Conservation (phyloP, 2,113 vertebrate species). For the Chiloscyllium plagiosum region DNA sequence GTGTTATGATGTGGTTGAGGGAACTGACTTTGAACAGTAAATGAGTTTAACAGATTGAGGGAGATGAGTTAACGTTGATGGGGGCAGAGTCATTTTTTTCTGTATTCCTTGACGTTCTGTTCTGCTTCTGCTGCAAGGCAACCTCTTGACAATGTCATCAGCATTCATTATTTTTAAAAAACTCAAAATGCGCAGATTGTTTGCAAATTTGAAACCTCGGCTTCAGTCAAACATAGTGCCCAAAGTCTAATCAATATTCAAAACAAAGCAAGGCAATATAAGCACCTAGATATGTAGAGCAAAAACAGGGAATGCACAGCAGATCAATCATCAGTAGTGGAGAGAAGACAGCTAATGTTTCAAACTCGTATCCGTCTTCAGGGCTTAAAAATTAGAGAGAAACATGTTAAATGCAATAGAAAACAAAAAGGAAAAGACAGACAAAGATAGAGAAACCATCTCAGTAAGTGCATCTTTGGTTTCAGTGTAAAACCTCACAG, state of each 20-base stretch:
- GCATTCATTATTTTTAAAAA: not conserved
- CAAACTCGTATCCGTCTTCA: not conserved
- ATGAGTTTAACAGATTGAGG: not conserved
- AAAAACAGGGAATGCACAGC: not conserved
- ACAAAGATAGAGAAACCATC: too few relatives aligned
- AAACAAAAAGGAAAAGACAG: not conserved
- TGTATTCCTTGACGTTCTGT: not conserved
- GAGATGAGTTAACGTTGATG: not conserved
- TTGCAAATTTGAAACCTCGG: constrained; percentile 5
- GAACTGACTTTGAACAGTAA: not conserved
- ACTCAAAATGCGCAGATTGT: not conserved
- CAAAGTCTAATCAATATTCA: not conserved
- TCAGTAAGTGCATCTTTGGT: not conserved
- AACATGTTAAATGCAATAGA: not conserved
- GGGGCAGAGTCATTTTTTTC: not conserved
- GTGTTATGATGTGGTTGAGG: not conserved
- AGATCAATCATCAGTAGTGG: not conserved
- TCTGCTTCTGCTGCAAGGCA: not conserved
- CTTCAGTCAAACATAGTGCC: not conserved
- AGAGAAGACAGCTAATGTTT: not conserved
- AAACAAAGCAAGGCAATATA: not conserved
- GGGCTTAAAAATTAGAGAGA: not conserved
- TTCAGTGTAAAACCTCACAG: not conserved
- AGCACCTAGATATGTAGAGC: not conserved
- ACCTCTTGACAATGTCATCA: not conserved